Conservation (phyloP, 2,888 invertebrate species). For the Flabesymbios commensalis region DNA sequence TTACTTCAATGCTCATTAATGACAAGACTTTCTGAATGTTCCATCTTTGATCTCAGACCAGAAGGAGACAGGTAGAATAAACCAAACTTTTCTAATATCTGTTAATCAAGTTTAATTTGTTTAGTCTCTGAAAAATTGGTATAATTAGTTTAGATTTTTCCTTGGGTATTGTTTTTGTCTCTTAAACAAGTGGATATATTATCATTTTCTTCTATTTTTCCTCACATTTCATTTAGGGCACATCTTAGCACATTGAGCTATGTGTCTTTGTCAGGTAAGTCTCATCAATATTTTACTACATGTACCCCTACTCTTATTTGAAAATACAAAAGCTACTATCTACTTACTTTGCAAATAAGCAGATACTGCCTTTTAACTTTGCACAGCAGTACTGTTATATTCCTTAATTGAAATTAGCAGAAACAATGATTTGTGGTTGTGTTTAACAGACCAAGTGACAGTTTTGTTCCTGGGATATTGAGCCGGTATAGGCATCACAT, state of each 20-base stretch:
- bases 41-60: constrained; percentile 55
- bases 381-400: background rate
- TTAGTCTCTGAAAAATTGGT: background rate
- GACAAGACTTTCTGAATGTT: constrained; percentile 51
- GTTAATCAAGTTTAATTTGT: background rate
- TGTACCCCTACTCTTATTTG: too few species aligned
- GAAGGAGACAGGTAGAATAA: constrained; percentile 44
- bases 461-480: constrained; percentile 31
- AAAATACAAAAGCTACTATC: too few species aligned
- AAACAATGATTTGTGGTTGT: background rate
- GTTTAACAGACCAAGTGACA: constrained; percentile 10
- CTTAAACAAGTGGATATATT: background rate
- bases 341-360: too few species aligned
- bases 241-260: too few species aligned
- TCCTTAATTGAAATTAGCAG: background rate
- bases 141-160: background rate
- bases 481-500: constrained; percentile 68
- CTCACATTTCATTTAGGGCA: background rate
- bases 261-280: too few species aligned
- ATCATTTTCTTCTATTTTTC: background rate
- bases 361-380: too few species aligned
- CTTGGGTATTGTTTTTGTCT: background rate
- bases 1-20: constrained; percentile 55
- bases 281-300: too few species aligned
- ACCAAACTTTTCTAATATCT: background rate